Base-by-base conservation (phyloP, 1,140 invertebrate genomes). In the Drosophila malerkotliana region DNA sequence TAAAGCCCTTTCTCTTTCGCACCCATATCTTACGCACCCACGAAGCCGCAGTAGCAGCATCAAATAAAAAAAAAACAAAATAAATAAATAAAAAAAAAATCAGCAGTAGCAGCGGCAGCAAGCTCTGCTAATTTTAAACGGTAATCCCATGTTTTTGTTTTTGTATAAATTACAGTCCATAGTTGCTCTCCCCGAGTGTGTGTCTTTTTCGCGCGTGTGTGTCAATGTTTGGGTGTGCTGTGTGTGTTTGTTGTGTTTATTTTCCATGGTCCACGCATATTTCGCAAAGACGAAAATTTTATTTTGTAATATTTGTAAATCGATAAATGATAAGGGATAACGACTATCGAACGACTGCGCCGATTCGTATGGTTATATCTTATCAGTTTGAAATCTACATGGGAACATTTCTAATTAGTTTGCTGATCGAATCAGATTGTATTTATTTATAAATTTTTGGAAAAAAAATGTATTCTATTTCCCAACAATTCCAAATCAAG, bases 41-140 rank as follows among this genome's bases (percentile, higher is more conserved):
- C 34, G 24, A 44, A 48, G 54, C 61, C n/a, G 41, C 10, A 41
- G 28, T 52, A 49, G 71, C 24, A 37, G 47, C 49, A 44, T 7
- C 4, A 54, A 39, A 44, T 18, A 72, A 63, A 57, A 39, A 63
- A 59, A 61, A 63, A 47, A 28, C 58, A 28, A 44, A 67, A 63
- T 56, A 37, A 62, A 60, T 74, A 76, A 55, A 47, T 58, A 59
- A 66, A 63, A 63, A 63, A 15, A 51, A 51, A 63, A 62, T 56
- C 59, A 56, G 60, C 45, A 72, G 54, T 52, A 63, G 61, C 69
- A 63, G 63, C 55, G 60, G 59, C 62, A 84, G 45, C 62, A 68
- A 82, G 64, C 64, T 58, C 78, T 72, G 64, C 58, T 87, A 87
- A 85, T 78, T 85, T 82, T 49, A 60, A 85, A 87, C 78, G 83